Evolutionary conservation across 2,113 vertebrate species (phyloP).

Genomic region (Nesogale talazaci): DNA sequence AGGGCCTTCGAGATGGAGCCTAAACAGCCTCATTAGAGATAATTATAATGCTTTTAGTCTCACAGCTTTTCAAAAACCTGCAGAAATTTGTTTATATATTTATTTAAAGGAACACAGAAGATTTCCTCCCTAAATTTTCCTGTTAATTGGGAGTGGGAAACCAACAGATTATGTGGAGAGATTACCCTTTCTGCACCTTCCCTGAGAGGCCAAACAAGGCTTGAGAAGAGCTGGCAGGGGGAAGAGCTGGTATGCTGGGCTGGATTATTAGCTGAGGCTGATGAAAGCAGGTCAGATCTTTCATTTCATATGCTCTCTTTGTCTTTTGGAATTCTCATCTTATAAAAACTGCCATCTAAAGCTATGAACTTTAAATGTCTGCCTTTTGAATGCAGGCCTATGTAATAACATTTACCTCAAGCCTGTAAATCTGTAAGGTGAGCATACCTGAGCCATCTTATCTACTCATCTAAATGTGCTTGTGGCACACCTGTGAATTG

Average conservation of each 20-base stretch:
- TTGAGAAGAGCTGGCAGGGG: rapidly evolving
- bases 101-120: slow-evolving; percentile 56
- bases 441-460: background rate
- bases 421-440: background rate
- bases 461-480: background rate
- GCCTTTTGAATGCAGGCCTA: background rate
- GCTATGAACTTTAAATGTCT: background rate
- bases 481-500: background rate
- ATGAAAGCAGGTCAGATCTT: background rate
- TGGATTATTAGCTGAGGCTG: too few relatives aligned
- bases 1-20: slow-evolving; percentile 1
- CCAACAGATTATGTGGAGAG: background rate
- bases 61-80: slow-evolving; percentile 9
- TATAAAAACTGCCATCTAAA: background rate
- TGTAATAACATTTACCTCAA: background rate
- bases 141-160: background rate
- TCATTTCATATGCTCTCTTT: rapidly evolving
- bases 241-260: too few relatives aligned
- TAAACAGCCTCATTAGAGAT: slow-evolving; percentile 12
- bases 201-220: background rate
- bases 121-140: background rate
- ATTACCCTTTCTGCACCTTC: too few relatives aligned
- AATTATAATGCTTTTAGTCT: slow-evolving; percentile 28
- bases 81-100: slow-evolving; percentile 2
- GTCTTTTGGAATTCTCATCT: background rate